Conservation (phyloP, 1,140 invertebrate genomes). For the Drosophila kurseongensis region DNA sequence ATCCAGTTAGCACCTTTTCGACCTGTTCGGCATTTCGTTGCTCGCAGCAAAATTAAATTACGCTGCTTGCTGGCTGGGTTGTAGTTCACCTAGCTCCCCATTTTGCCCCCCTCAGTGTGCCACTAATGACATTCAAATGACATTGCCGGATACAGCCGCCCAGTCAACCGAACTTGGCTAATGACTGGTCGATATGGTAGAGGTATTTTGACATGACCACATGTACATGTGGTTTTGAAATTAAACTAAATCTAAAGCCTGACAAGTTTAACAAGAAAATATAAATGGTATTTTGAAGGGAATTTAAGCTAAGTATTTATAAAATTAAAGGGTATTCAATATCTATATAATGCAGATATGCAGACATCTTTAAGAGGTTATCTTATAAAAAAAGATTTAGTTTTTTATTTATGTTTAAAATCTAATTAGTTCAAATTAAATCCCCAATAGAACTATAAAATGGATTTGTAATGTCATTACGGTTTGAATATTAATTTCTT, state of each 20-base stretch:
- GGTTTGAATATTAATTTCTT: too few species aligned
- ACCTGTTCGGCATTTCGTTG: conserved; percentile 43
- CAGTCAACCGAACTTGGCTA: conserved; percentile 63
- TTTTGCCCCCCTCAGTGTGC: conserved; percentile 1
- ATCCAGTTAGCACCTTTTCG: conserved; percentile 38
- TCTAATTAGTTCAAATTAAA: too few species aligned
- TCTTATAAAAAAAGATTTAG: too few species aligned
- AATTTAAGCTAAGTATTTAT: too few species aligned
- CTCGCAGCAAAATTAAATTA: conserved; percentile 65
- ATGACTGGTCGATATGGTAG: conserved; percentile 37
- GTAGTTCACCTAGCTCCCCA: conserved; percentile 24
- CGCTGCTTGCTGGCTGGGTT: conserved; percentile 14
- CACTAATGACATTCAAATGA: conserved; percentile 80
- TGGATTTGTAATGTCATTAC: too few species aligned
- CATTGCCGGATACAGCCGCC: conserved; percentile 23
- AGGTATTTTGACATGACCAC: conserved; percentile 6
- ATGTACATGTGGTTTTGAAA: not conserved
- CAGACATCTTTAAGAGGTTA: too few species aligned
- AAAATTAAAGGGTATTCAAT: too few species aligned
- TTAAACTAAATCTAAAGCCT: not conserved
- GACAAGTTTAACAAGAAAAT: not conserved
- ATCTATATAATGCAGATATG: too few species aligned
- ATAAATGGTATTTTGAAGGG: too few species aligned
- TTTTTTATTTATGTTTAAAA: too few species aligned
- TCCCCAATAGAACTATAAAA: too few species aligned